Conservation (phyloP, 2,888 invertebrate species). For the Allygus modestus region DNA sequence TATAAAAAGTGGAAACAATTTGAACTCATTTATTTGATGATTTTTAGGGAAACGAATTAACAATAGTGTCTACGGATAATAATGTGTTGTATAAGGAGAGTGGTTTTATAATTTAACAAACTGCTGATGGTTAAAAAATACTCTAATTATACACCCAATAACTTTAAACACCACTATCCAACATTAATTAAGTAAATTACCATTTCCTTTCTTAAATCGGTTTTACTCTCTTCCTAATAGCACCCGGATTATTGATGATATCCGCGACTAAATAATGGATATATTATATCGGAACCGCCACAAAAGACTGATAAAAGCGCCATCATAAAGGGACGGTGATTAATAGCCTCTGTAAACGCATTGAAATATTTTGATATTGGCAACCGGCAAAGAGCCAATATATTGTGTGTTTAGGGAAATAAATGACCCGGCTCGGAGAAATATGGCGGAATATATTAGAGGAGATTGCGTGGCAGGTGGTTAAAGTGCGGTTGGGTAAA, state of each 20-base stretch:
- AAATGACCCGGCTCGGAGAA: conserved; percentile 31
- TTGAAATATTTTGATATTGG: conserved; percentile 43
- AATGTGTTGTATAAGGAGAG: too few species aligned
- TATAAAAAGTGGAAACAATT: too few species aligned
- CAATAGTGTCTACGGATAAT: too few species aligned
- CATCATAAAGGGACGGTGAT: conserved; percentile 25
- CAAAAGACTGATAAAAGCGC: conserved; percentile 35
- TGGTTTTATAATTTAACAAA: too few species aligned
- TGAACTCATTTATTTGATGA: too few species aligned
- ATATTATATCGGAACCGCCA: conserved; percentile 2
- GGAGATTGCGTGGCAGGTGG: conserved; percentile 37
- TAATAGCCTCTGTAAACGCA: conserved; percentile 29
- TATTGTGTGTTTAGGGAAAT: conserved; percentile 44
- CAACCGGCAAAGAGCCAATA: conserved; percentile 24
- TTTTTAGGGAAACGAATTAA: too few species aligned
- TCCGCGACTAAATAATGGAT: conserved; percentile 16
- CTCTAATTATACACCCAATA: too few species aligned
- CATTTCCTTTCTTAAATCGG: neutral
- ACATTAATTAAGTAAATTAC: neutral
- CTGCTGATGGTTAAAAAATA: too few species aligned
- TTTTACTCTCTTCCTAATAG: neutral
- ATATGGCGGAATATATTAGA: conserved; percentile 37
- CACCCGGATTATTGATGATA: conserved; percentile 15
- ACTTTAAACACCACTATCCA: too few species aligned
- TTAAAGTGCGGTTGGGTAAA: conserved; percentile 22